phyloP scores from a whole-genome alignment of 2,888 invertebrate species.

The Diadromus collaris region DNA sequence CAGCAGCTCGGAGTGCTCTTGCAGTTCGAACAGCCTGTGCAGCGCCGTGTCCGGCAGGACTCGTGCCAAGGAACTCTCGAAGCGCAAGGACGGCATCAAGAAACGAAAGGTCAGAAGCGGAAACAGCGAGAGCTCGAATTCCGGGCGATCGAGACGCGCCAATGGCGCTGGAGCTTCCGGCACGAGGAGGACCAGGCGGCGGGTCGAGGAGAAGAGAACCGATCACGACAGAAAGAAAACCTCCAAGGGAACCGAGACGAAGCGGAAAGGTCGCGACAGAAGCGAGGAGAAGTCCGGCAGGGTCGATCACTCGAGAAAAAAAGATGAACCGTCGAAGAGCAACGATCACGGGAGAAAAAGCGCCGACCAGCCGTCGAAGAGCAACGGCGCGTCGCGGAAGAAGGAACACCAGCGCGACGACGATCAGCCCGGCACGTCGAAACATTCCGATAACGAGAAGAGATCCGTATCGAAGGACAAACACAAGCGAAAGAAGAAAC shows the following conservation, averaged over 20 bases:
- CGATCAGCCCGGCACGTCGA: conserved; percentile 28
- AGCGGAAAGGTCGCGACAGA: conserved; percentile 14
- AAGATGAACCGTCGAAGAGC: not conserved
- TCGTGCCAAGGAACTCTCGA: conserved; percentile 40
- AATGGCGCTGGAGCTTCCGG: not conserved
- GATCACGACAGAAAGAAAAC: conserved; percentile 14
- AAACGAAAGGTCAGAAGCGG: conserved; percentile 20
- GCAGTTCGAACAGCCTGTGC: conserved; percentile 7
- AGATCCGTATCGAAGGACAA: conserved; percentile 62
- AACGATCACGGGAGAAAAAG: not conserved
- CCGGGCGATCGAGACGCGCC: not conserved
- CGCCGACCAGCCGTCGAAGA: not conserved
- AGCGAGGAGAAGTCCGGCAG: conserved; percentile 1
- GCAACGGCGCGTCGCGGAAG: conserved; percentile 16
- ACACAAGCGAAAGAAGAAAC: conserved; percentile 67
- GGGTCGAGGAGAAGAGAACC: not conserved
- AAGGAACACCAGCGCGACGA: conserved; percentile 10
- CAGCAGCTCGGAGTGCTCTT: conserved; percentile 16
- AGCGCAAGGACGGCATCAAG: conserved; percentile 2
- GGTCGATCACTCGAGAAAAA: conserved; percentile 8
- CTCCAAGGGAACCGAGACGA: conserved; percentile 3
- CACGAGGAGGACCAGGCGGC: conserved; percentile 10
- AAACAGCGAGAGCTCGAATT: conserved; percentile 24
- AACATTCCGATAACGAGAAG: conserved; percentile 38
- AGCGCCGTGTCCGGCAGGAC: conserved; percentile 39